Conservation (phyloP, 2,797 vertebrate species). For the Typhlichthys subterraneus region DNA sequence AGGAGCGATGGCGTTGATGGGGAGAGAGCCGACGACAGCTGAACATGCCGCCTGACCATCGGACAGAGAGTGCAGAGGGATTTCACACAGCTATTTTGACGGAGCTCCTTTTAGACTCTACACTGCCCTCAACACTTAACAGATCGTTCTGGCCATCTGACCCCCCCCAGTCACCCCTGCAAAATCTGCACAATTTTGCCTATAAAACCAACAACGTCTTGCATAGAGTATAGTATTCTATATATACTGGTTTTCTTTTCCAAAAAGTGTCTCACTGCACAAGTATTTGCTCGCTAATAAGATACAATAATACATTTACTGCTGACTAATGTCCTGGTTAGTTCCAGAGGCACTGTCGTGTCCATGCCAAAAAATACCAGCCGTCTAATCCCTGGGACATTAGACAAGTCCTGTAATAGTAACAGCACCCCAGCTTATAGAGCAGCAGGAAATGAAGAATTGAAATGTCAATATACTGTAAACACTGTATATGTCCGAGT, state of each 20-base stretch:
- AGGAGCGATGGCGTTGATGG: background rate
- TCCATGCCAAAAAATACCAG: conserved; percentile 11
- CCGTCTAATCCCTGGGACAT: conserved; percentile 36
- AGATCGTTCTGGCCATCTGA: conserved; percentile 42
- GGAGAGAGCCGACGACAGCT: conserved; percentile 69
- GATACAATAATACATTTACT: background rate
- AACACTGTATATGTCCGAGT: conserved; percentile 23
- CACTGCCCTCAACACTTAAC: conserved; percentile 36
- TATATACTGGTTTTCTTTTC: background rate
- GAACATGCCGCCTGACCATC: conserved; percentile 61
- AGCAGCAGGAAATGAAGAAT: conserved; percentile 60
- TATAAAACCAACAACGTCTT: conserved; percentile 9
- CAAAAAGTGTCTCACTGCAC: conserved; percentile 2
- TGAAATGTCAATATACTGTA: conserved; percentile 33
- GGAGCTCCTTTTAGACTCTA: conserved; percentile 58
- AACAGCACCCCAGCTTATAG: conserved; percentile 10
- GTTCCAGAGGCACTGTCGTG: background rate
- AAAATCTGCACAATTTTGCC: conserved; percentile 13
- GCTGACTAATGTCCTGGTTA: background rate
- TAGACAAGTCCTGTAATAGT: conserved; percentile 29
- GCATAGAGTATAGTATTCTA: background rate
- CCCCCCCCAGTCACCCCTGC: conserved; percentile 33
- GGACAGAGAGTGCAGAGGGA: conserved; percentile 48
- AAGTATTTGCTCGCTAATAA: no score
- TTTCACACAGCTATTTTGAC: conserved; percentile 70